Percentiles rank a stretch among this genome's conserved stretches.
Conservation (phyloP, 2,113 vertebrate genomes). For the Pomatostomus ruficeps region DNA sequence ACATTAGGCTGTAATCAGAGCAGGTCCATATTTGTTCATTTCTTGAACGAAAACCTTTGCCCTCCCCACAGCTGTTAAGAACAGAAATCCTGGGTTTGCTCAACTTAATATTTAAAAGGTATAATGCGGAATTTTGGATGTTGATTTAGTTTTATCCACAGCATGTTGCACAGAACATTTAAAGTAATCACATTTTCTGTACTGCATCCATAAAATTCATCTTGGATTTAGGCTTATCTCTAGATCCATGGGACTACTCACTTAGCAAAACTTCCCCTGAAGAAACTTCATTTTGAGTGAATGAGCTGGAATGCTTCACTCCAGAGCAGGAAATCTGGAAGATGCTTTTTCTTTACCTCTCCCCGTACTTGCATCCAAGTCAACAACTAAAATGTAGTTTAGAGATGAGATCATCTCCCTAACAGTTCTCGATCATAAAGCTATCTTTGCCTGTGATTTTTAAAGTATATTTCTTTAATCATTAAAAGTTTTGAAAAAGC, state of each 20-base stretch:
- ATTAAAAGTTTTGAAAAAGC: not conserved
- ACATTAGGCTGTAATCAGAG: not conserved
- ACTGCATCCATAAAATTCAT: not conserved
- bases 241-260: not conserved
- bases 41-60: not conserved
- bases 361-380: not conserved
- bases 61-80: not conserved
- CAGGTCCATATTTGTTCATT: not conserved
- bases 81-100: not conserved
- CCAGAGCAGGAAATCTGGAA: not conserved
- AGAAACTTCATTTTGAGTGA: not conserved
- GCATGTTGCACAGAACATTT: not conserved
- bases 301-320: not conserved
- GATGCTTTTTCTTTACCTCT: not conserved
- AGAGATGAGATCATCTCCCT: not conserved
- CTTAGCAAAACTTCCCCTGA: not conserved
- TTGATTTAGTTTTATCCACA: not conserved
- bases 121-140: not conserved
- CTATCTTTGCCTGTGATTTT: not conserved
- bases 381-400: not conserved
- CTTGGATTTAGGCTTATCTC: not conserved
- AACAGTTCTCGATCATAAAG: not conserved
- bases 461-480: not conserved
- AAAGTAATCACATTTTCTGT: not conserved
- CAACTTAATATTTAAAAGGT: not conserved